Base-by-base conservation (phyloP, 2,888 invertebrate genomes). In the Agrotis puta region DNA sequence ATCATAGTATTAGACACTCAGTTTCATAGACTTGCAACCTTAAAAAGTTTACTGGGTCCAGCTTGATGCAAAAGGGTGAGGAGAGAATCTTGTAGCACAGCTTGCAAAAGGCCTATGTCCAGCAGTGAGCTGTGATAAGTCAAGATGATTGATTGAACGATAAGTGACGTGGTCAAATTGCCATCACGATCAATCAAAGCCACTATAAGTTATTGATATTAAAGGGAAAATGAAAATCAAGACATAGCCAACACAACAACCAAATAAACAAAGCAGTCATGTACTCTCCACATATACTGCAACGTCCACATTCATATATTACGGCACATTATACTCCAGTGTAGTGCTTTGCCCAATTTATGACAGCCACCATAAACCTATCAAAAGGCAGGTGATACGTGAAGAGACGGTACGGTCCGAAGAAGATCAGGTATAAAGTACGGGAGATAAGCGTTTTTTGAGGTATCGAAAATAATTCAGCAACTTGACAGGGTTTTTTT, bases 361-460 rank as follows among this genome's bases (percentile, higher is more conserved):
- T 89, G 90, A 89, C 92, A 90, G 87, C 85, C 70, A 85, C 90
- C 88, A 90, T 92, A 91, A 91, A 91, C 90, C 89, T 91, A 89
- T 93, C 91, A 90, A 86, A 88, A 86, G 85, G 88, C 88, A 89
- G 88, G 89, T 91, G 91, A 88, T 88, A 90, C 89, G 90, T 90
- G 83, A 90, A 90, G 81, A 84, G 85, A 87, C 83, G 88, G 85
- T 86, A 83, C 87, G 86, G 87, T 79, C 72, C 70, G 76, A 81
- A 82, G 75, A 81, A 51, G 64, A 74, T 64, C 45, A 24, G 54
- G 14, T 57, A 1, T 66, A 77, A 82, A 68, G 7, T 9, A 70
- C 13, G 0, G 13, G 56, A 65, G 24, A 20, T 53, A 5, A 62
- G 73, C 61, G 68, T 6, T 11, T 0, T 51, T 24, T 43, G 39